These are phyloP conservation scores for Chrosomus eos DNA, from an alignment of 2,797 vertebrate genomes.

Conservation along the genomic window DNA sequence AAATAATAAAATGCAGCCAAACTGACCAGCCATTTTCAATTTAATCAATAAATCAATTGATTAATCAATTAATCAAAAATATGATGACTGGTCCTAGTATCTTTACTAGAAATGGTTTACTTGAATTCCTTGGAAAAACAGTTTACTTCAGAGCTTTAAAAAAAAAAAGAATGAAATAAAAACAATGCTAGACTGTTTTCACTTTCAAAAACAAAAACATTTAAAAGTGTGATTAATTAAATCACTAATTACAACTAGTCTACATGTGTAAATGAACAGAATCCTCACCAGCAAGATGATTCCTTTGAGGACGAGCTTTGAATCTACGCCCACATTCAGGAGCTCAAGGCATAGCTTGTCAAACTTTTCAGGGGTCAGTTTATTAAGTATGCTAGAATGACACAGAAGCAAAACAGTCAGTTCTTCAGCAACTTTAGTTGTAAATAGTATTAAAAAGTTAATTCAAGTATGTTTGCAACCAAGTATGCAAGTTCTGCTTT, in stretches of 20 bases:
- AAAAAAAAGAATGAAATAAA: too few relatives aligned
- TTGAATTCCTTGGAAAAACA: too few relatives aligned
- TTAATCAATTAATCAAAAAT: too few relatives aligned
- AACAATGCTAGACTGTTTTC: too few relatives aligned
- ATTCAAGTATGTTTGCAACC: not conserved
- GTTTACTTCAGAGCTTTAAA: too few relatives aligned
- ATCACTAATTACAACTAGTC: too few relatives aligned
- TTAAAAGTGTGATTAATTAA: too few relatives aligned
- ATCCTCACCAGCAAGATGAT: conserved; percentile 98
- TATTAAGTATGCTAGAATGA: conserved; percentile 93
- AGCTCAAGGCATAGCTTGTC: conserved; percentile 99
- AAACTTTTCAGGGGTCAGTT: conserved; percentile 99
- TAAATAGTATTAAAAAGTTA: not conserved
- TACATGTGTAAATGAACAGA: not conserved
- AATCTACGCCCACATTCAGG: conserved; percentile 99
- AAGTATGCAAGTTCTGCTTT: not conserved
- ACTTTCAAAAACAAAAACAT: rapidly evolving
- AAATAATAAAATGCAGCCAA: not conserved
- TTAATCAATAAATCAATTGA: too few relatives aligned
- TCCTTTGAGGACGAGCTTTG: conserved; percentile 99
- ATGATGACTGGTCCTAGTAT: not conserved
- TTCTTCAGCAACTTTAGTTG: not conserved
- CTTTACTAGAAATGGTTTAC: not conserved
- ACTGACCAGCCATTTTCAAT: not conserved
- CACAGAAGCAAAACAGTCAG: not conserved